Evolutionary conservation across 1,140 invertebrate species (phyloP), one percentile per base, ranked within the genome.

Genomic region (Heliconius nattereri): DNA sequence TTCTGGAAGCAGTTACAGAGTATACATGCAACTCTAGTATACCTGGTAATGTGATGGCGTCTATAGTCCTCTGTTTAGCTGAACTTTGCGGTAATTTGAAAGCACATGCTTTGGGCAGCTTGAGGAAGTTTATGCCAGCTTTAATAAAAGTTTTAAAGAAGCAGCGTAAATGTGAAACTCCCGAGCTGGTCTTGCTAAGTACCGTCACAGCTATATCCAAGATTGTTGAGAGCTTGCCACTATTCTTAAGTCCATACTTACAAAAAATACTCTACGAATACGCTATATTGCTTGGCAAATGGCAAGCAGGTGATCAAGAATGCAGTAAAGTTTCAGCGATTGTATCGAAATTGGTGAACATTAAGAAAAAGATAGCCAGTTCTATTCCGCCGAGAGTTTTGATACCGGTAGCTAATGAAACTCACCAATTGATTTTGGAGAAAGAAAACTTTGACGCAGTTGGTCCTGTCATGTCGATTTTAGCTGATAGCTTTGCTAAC

Each of bases 201-300:
- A 95, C 97, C 13, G 95, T 98, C 1, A 97, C 97, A 20, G 96
- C 97, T 1, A 89, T 98, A 26, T 96, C 97, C 76, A 98, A 98
- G 90, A 96, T 98, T 32, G 95, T 98, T 2, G 97, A 98, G 84
- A 97, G 96, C 29, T 86, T 98, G 32, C 96, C 97, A 0, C 93
- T 97, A 6, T 98, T 99, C 86, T 90, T 98, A 32, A 98, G 97
- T 83, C 96, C 97, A 1, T 98, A 98, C 91, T 91, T 98, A 45
- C 95, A 97, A 78, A 96, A 97, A 81, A 95, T 98, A 40, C 87
- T 98, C 1, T 95, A 94, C 5, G 96, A 96, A 79, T 89, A 98
- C 20, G 95, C 96, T 32, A 94, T 95, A 80, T 85, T 97, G 11
- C 95, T 93, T 35, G 95, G 91, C 3, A 95, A 95, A 85, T 96